Evolutionary conservation across 2,888 invertebrate genomes (phyloP).

Genomic region (Coelinius sp.): DNA sequence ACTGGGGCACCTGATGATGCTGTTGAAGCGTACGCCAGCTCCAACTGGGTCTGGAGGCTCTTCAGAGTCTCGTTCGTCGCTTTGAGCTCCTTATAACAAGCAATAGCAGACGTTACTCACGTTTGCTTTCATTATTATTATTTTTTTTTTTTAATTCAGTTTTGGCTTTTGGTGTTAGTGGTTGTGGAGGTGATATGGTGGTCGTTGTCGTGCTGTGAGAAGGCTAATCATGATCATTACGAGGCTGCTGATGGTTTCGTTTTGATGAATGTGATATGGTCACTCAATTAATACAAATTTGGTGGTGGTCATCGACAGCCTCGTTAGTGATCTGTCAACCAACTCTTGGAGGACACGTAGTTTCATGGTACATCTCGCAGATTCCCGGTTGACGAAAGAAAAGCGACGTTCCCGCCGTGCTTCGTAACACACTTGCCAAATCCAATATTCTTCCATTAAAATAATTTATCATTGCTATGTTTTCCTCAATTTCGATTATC

Average conservation of each 20-base stretch:
- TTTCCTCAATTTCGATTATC: constrained; percentile 33
- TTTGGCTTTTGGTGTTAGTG: constrained; percentile 37
- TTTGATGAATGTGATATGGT: neutral
- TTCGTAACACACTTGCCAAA: constrained; percentile 51
- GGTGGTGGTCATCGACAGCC: constrained; percentile 24
- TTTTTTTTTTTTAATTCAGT: constrained; percentile 39
- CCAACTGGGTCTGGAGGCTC: constrained; percentile 85
- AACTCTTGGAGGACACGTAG: constrained; percentile 53
- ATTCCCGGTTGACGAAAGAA: constrained; percentile 70
- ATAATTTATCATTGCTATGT: constrained; percentile 16
- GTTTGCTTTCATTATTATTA: constrained; percentile 41
- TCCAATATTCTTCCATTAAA: constrained; percentile 36
- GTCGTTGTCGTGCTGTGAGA: constrained; percentile 48
- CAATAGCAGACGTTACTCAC: constrained; percentile 64
- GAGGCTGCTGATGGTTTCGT: constrained; percentile 47
- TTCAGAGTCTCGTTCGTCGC: constrained; percentile 88
- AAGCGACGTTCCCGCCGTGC: constrained; percentile 67
- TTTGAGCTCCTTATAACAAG: constrained; percentile 81
- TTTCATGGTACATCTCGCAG: constrained; percentile 50
- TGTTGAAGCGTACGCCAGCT: constrained; percentile 78
- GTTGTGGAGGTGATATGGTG: constrained; percentile 42
- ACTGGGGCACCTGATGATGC: constrained; percentile 70
- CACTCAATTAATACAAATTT: neutral
- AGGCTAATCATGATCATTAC: constrained; percentile 36
- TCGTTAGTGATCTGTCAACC: constrained; percentile 30